Percentiles rank a stretch among this genome's conserved stretches.
Conservation (phyloP, 2,888 invertebrate genomes). For the Diaphora mendica region DNA sequence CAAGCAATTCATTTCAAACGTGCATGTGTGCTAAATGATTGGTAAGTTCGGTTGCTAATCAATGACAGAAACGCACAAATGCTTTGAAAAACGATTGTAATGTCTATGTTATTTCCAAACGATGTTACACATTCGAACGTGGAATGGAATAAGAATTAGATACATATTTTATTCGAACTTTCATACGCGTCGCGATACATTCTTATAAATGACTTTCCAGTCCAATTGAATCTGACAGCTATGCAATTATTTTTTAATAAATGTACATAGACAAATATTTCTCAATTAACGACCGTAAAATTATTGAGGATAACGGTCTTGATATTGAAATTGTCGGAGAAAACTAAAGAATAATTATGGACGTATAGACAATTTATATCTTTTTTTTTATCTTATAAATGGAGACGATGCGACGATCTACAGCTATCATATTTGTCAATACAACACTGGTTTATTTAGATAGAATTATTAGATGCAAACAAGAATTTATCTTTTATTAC, state of each 20-base stretch:
- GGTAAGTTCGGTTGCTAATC: conserved; percentile 51
- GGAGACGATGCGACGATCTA: background rate
- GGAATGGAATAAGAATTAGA: conserved; percentile 39
- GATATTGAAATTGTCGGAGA: conserved; percentile 17
- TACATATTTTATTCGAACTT: conserved; percentile 23
- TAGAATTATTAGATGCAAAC: background rate
- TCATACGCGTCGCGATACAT: conserved; percentile 25
- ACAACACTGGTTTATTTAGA: background rate
- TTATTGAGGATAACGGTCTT: conserved; percentile 23
- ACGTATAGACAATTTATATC: conserved; percentile 6
- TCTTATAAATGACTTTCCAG: conserved; percentile 27
- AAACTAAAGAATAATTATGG: conserved; percentile 10
- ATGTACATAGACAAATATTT: conserved; percentile 30
- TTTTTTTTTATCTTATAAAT: conserved; percentile 6
- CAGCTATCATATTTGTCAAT: background rate
- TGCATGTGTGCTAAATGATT: conserved; percentile 70
- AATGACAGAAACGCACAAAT: conserved; percentile 48
- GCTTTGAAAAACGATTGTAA: conserved; percentile 30
- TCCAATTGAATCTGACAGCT: conserved; percentile 31
- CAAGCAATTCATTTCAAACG: conserved; percentile 60
- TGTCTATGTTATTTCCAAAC: conserved; percentile 27
- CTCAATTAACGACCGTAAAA: conserved; percentile 43
- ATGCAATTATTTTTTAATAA: conserved; percentile 44
- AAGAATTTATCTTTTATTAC: background rate
- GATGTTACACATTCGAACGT: conserved; percentile 42